Conservation (phyloP, 2,797 vertebrate species). For the Myioborus miniatus region DNA sequence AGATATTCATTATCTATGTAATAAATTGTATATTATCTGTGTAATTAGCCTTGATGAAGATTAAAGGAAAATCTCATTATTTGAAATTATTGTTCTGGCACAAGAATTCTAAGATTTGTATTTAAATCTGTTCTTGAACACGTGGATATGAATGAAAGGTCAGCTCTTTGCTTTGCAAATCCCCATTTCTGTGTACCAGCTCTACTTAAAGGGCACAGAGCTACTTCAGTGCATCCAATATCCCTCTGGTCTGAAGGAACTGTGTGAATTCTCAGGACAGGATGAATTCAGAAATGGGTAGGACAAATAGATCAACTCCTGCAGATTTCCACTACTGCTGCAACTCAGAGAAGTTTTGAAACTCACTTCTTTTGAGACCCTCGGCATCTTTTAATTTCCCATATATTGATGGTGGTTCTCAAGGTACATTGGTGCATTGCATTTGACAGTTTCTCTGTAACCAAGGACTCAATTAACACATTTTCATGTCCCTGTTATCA, state of each 20-base stretch:
- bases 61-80: slow-evolving; percentile 44
- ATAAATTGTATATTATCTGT: background rate
- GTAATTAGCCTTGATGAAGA: slow-evolving; percentile 7
- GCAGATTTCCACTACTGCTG: background rate
- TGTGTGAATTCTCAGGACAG: background rate
- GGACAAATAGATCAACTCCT: background rate
- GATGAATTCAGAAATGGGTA: background rate
- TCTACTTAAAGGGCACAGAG: background rate
- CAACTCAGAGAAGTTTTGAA: background rate
- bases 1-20: background rate
- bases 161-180: slow-evolving; percentile 2
- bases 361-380: background rate
- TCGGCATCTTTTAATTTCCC: background rate
- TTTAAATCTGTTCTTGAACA: background rate
- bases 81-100: background rate
- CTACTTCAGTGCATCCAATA: background rate
- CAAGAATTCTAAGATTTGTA: background rate
- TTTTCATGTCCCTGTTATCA: background rate
- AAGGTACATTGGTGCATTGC: background rate
- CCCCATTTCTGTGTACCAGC: background rate
- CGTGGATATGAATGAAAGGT: background rate
- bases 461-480: background rate
- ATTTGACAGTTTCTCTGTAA: background rate
- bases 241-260: background rate
- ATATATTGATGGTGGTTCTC: background rate